These are phyloP conservation scores for Triplophysa dalaica DNA, from an alignment of 2,113 vertebrate species.

Conservation along the genomic window DNA sequence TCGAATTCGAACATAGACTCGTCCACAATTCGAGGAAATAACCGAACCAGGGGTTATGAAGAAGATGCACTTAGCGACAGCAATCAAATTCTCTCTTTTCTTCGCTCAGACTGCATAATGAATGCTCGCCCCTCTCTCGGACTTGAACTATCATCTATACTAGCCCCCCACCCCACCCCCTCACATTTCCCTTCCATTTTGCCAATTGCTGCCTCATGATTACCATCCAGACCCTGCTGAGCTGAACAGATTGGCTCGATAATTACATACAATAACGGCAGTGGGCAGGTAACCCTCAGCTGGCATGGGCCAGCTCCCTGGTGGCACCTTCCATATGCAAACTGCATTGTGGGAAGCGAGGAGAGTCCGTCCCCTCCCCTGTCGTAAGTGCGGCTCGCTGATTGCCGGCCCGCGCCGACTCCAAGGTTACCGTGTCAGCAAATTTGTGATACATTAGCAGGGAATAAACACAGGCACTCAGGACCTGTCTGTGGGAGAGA, in stretches of 20 bases:
- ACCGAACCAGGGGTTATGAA: conserved; percentile 44
- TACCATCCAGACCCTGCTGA: conserved; percentile 90
- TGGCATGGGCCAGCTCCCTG: conserved; percentile 88
- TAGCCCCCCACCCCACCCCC: conserved; percentile 43
- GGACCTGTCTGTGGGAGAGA: conserved; percentile 65
- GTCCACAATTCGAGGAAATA: conserved; percentile 38
- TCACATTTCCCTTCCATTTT: conserved; percentile 71
- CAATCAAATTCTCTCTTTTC: conserved; percentile 59
- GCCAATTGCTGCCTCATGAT: conserved; percentile 92
- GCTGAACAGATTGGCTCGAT: conserved; percentile 98
- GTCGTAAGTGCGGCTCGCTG: conserved; percentile 73
- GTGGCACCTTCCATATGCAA: conserved; percentile 93
- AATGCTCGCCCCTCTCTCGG: conserved; percentile 57
- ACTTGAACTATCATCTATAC: conserved; percentile 61
- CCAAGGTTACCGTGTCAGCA: conserved; percentile 87
- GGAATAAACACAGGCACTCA: conserved; percentile 87
- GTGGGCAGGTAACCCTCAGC: conserved; percentile 93
- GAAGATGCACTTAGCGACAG: conserved; percentile 58
- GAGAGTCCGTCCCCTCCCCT: conserved; percentile 79
- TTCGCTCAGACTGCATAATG: conserved; percentile 58
- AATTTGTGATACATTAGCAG: conserved; percentile 88
- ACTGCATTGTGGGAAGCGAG: conserved; percentile 81
- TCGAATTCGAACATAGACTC: conserved; percentile 31
- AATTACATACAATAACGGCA: conserved; percentile 97
- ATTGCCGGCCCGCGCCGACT: conserved; percentile 81